Base-by-base conservation (phyloP, 2,797 vertebrate species). In the Sebastes flavidus region DNA sequence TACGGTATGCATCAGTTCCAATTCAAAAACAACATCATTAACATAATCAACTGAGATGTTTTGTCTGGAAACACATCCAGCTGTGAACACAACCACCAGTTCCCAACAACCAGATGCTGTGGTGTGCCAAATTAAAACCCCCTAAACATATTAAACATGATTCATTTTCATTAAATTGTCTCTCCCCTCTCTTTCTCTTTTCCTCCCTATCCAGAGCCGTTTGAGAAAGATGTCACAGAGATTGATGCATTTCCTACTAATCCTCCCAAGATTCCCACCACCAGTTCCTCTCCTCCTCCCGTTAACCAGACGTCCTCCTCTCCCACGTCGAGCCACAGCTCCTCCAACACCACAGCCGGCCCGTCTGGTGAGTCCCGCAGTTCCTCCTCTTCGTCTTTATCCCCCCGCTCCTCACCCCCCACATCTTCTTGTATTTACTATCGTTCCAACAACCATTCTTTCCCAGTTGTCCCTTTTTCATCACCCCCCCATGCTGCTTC, bases 321-420 rank as follows among this genome's bases (percentile, higher is more conserved):
- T 66, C 78, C 91, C 72, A 84, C 82, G 22, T 76, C 46, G 4
- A 74, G 66, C 55, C 67, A 34, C 76, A 67, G 65, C 77, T 81
- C 90, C 76, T 78, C 87, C 83, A 95, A 88, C 87, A 69, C 74
- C 83, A 93, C 91, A 14, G 32, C 82, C 4, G n/a, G 10, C 22
- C 65, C 65, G n/a, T 89, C 88, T 38, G 95, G 95, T 96, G 86
- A 96, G 95, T 87, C 72, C 55, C 49, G 9, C n/a, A 18, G 27
- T 25, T 38, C 25, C 56, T 36, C 22, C 22, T 36, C 24, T n/a
- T 59, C 30, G 1, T 59, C 60, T 60, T 18, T 3, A n/a, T 46
- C 46, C 32, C 59, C 34, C 42, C 4, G 5, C 60, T 73, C 52
- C 25, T 77, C 69, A 22, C 25, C 46, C 38, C 38, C 1, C 32